These are phyloP conservation scores for Camponotus floridanus DNA, from an alignment of 1,140 invertebrate genomes.

Conservation along the genomic window DNA sequence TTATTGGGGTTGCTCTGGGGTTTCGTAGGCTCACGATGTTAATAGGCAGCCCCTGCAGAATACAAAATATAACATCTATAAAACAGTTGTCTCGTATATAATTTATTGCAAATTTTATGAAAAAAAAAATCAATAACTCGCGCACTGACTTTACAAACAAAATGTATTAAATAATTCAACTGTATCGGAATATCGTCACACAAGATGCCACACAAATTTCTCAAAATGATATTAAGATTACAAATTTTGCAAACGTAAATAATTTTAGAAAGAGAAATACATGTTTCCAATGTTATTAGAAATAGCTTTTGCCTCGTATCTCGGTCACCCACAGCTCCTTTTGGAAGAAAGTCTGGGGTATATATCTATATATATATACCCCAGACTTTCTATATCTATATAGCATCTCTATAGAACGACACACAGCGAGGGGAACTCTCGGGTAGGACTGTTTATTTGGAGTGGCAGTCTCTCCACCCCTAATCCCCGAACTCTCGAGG, in stretches of 20 bases:
- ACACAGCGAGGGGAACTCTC: constrained; percentile 31
- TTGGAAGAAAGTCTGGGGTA: background rate
- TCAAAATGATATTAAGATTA: background rate
- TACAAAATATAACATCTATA: constrained; percentile 24
- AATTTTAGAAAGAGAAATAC: background rate
- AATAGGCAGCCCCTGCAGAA: constrained; percentile 82
- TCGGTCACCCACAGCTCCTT: background rate
- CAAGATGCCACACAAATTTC: background rate
- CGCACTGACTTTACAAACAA: background rate
- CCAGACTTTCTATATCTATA: too few species aligned
- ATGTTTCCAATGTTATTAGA: background rate
- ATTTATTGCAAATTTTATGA: too few species aligned
- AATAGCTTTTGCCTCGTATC: background rate
- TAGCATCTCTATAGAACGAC: constrained; percentile 36
- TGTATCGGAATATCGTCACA: background rate
- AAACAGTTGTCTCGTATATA: background rate
- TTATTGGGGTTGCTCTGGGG: constrained; percentile 85
- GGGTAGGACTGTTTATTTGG: constrained; percentile 84
- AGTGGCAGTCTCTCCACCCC: constrained; percentile 82
- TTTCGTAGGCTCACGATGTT: constrained; percentile 77
- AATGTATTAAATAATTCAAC: background rate
- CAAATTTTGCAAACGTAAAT: background rate
- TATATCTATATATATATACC: constrained; percentile 40
- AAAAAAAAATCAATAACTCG: background rate
- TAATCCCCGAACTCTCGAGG: constrained; percentile 82